Percentiles rank a stretch among this genome's conserved stretches.
Conservation (phyloP, 2,113 vertebrate species). For the Ophthalmotilapia sp. region DNA sequence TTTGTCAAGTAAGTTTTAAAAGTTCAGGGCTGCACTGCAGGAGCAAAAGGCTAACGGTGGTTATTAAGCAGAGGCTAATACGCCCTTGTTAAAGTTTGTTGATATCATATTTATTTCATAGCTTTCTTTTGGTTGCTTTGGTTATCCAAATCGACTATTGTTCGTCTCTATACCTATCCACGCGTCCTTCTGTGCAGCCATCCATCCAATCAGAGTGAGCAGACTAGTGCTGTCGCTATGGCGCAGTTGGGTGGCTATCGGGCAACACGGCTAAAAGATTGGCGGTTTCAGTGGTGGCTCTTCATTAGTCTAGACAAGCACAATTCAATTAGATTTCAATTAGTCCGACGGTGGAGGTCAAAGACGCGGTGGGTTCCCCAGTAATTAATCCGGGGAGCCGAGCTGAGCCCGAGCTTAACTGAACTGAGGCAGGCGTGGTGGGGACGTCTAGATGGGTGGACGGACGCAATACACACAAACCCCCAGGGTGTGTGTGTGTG, state of each 20-base stretch:
- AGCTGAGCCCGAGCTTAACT: conserved; percentile 56
- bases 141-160: background rate
- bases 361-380: conserved; percentile 63
- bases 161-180: background rate
- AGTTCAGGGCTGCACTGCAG: background rate
- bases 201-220: background rate
- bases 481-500: background rate
- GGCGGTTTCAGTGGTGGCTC: conserved; percentile 65
- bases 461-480: conserved; percentile 22
- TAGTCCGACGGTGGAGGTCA: conserved; percentile 73
- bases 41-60: background rate
- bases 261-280: conserved; percentile 55
- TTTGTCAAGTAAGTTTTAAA: background rate
- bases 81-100: background rate
- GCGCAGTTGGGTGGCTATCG: conserved; percentile 11
- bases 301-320: conserved; percentile 78
- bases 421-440: conserved; percentile 30
- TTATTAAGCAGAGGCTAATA: background rate
- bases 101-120: background rate
- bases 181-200: background rate
- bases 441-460: conserved; percentile 44
- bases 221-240: background rate
- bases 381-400: conserved; percentile 70
- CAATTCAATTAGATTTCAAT: conserved; percentile 81
- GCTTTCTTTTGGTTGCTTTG: background rate